A percentile compares a stretch with the other conserved stretches of the same genome.
Conservation (phyloP, 1,140 invertebrate species). For the Plodia interpunctella region DNA sequence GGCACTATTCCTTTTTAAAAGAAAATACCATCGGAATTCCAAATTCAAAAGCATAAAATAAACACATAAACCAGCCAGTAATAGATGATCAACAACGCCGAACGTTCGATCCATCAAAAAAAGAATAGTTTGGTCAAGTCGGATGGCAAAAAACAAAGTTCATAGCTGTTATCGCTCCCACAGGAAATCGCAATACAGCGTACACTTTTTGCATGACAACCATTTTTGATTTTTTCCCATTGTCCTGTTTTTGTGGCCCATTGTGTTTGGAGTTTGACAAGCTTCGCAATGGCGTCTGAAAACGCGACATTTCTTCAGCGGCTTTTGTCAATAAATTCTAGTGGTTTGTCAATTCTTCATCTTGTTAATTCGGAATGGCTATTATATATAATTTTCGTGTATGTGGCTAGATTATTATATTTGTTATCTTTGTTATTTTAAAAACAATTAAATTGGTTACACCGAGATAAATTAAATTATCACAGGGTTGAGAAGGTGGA, state of each 20-base stretch:
- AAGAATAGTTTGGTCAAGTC: conserved; percentile 1
- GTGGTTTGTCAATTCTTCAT: too few species aligned
- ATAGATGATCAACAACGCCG: not conserved
- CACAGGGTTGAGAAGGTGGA: too few species aligned
- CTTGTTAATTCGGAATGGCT: too few species aligned
- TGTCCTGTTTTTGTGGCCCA: not conserved
- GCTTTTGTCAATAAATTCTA: too few species aligned
- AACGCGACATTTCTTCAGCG: not conserved
- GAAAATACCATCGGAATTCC: not conserved
- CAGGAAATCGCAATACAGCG: conserved; percentile 14
- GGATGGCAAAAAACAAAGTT: not conserved
- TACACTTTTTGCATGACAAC: conserved; percentile 26
- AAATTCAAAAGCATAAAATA: not conserved
- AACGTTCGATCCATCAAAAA: conserved; percentile 6
- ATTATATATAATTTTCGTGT: too few species aligned
- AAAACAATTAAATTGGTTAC: too few species aligned
- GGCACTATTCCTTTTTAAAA: not conserved
- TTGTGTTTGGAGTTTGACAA: not conserved
- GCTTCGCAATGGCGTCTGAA: not conserved
- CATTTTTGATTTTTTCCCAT: conserved; percentile 16
- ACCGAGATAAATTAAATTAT: too few species aligned
- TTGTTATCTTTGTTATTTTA: too few species aligned
- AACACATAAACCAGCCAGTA: not conserved
- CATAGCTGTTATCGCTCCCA: conserved; percentile 12
- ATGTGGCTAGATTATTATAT: too few species aligned